A percentile compares a stretch with the other conserved stretches of the same genome.
phyloP scores from a whole-genome alignment of 2,113 vertebrate genomes.

The Lampris megalopsis region DNA sequence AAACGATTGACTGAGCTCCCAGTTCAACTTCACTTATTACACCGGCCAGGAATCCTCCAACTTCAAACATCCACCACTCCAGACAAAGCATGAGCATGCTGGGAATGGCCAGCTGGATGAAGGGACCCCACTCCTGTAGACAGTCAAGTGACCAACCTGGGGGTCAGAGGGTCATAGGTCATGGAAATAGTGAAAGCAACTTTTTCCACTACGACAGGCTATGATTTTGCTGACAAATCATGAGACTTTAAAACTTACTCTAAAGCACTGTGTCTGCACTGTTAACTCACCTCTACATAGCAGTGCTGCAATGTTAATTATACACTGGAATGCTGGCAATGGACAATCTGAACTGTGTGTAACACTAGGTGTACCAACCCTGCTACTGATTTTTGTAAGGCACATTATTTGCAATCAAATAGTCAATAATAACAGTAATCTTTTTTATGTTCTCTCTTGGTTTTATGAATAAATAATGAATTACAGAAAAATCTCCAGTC shows the following conservation, averaged over 20 bases:
- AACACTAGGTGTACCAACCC: no score
- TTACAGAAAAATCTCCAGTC: no score
- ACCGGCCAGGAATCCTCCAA: conserved; percentile 89
- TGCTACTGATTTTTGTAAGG: no score
- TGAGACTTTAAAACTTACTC: not conserved
- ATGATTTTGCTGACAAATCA: not conserved
- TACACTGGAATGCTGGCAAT: not conserved
- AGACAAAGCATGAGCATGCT: conserved; percentile 94
- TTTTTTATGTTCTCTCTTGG: no score
- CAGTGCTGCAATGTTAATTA: conserved; percentile 45
- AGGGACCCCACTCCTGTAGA: conserved; percentile 89
- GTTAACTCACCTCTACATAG: not conserved
- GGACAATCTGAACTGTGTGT: not conserved
- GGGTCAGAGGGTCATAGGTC: not conserved
- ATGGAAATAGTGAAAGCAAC: not conserved
- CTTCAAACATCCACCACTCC: conserved; percentile 93
- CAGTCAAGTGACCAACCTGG: conserved; percentile 89
- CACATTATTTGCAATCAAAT: no score
- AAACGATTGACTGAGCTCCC: conserved; percentile 88
- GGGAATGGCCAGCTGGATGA: conserved; percentile 86
- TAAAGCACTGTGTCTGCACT: not conserved
- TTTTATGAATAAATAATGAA: no score
- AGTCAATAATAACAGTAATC: no score
- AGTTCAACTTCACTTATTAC: conserved; percentile 87
- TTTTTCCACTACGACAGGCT: no score